These are phyloP conservation scores for Hycleus cichorii DNA, from an alignment of 1,140 invertebrate species.

Conservation along the genomic window DNA sequence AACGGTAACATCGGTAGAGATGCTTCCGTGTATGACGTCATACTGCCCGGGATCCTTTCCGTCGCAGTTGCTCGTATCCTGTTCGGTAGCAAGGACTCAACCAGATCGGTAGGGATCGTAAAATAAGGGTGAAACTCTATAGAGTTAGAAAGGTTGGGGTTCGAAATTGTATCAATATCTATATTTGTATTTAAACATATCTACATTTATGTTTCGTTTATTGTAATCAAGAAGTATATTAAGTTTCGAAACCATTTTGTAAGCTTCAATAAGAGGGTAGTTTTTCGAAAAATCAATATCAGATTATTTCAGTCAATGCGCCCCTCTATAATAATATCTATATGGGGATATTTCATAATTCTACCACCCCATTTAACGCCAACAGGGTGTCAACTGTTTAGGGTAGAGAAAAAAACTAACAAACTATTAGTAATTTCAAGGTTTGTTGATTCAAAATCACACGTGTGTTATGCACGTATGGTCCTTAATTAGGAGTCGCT, in stretches of 20 bases:
- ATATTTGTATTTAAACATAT: background rate
- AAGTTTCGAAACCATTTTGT: too few relatives aligned
- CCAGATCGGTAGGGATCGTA: constrained; percentile 4
- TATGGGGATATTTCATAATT: too few relatives aligned
- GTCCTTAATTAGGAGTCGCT: background rate
- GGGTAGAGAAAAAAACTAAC: background rate
- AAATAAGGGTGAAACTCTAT: constrained; percentile 6
- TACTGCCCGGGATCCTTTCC: constrained; percentile 37
- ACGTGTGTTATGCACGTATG: background rate
- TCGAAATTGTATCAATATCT: background rate
- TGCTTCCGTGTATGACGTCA: constrained; percentile 37
- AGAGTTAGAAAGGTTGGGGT: constrained; percentile 3
- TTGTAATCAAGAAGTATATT: too few relatives aligned
- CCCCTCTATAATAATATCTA: too few relatives aligned
- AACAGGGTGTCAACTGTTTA: too few relatives aligned
- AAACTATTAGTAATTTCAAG: background rate
- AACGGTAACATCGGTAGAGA: constrained; percentile 21
- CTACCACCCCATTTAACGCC: too few relatives aligned
- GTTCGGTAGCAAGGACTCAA: constrained; percentile 15
- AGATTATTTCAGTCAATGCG: too few relatives aligned
- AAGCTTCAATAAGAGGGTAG: too few relatives aligned
- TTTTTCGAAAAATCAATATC: too few relatives aligned
- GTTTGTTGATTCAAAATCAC: background rate
- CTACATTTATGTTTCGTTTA: too few relatives aligned
- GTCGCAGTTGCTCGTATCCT: constrained; percentile 21